Evolutionary conservation across 2,797 vertebrate genomes (phyloP).

Genomic region (Lepilemur septentrionalis): DNA sequence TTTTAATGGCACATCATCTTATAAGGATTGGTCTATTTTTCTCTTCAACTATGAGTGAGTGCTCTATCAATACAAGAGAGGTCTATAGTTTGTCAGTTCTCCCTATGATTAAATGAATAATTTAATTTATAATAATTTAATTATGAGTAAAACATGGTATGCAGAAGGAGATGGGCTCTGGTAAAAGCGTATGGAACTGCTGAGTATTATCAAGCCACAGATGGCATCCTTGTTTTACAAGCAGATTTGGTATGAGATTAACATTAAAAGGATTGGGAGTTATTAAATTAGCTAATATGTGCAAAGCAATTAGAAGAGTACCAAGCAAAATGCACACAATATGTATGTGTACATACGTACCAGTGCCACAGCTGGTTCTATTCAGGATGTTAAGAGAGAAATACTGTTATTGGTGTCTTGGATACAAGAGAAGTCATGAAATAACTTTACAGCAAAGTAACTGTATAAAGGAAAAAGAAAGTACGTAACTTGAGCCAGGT

Average conservation of each 20-base stretch:
- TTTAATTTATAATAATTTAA: not conserved
- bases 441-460: not conserved
- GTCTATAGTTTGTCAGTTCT: not conserved
- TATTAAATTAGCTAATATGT: not conserved
- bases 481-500: not conserved
- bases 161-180: not conserved
- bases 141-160: not conserved
- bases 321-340: not conserved
- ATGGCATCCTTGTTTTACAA: not conserved
- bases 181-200: not conserved
- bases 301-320: not conserved
- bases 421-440: not conserved
- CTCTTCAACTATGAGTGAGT: not conserved
- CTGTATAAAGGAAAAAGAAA: not conserved
- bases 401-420: not conserved
- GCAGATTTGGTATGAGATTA: not conserved
- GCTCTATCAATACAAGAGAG: rapidly evolving
- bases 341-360: not conserved
- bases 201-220: not conserved
- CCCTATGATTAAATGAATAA: not conserved
- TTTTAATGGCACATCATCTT: not conserved
- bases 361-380: not conserved
- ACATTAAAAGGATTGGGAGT: not conserved
- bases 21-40: not conserved
- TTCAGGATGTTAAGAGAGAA: not conserved